Evolutionary conservation across 2,113 vertebrate species (phyloP), one percentile per base, ranked within the genome.

Genomic region (Ia io): DNA sequence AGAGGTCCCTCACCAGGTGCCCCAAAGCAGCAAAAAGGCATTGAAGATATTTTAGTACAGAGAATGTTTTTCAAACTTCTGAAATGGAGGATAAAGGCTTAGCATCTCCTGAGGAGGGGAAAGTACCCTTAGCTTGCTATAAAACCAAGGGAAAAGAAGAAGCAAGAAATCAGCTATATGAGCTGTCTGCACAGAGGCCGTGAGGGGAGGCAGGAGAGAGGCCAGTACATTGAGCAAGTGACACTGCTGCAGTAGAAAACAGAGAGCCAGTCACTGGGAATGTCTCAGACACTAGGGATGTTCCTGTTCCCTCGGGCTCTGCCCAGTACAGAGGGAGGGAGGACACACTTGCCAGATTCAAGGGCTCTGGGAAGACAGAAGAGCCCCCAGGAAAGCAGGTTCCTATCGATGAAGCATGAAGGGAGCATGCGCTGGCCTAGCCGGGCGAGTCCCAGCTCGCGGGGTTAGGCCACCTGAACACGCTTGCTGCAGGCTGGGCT

Each of bases 41-140:
- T 1, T 49, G 28, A 84, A 80, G 73, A 22, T 8, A 65, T 42
- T 67, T 84, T 84, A 40, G 40, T 25, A 47, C 47, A 40, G 71
- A 71, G 70, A 65, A 96, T 65, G 74, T 2, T 53, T 73, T 83
- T 82, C 53, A 88, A 44, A 53, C n/a, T 56, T 65, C 56, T 76
- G 63, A 13, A 32, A 17, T 14, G 14, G 73, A 91, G 37, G 8
- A 30, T 12, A 79, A 88, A 69, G 9, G 18, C 51, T n/a, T 49
- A 42, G 47, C 25, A 30, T 67, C 22, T 69, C 59, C 69, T 59
- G 28, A 93, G 49, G 32, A 4, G 73, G n/a, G 51, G 30, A 23
- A 70, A n/a, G 13, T 76, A 35, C 37, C 37, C n/a, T 59, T 67
- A n/a, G 6, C 70, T 93, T 37, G 11, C 11, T 79, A 40, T 87